Percentiles rank a stretch among this genome's conserved stretches.
Evolutionary conservation across 2,113 vertebrate genomes (phyloP).

Genomic region (Triplophysa rosa): DNA sequence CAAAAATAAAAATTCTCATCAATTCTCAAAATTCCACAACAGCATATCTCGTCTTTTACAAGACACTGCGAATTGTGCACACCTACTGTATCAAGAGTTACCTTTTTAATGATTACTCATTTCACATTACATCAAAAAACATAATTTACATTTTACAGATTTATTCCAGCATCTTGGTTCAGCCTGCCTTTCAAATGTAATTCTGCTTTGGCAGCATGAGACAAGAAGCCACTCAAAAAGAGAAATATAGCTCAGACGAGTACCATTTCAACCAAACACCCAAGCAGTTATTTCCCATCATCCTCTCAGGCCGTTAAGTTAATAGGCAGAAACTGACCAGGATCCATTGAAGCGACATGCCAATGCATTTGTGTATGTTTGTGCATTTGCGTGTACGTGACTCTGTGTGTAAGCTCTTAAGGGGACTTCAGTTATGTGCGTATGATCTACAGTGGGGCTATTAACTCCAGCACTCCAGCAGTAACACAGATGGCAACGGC

Average conservation of each 20-base stretch:
- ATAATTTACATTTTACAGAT: background rate
- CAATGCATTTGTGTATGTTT: background rate
- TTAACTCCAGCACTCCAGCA: constrained; percentile 55
- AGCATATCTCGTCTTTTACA: background rate
- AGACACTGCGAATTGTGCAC: no score
- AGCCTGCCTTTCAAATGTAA: background rate
- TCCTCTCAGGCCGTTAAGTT: background rate
- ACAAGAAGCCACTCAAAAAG: background rate
- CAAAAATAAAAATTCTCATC: no score
- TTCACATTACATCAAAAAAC: background rate
- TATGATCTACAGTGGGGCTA: constrained; percentile 60
- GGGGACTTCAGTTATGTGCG: constrained; percentile 58
- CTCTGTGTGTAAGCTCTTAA: constrained; percentile 24
- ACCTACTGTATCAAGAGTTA: no score
- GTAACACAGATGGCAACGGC: constrained; percentile 58
- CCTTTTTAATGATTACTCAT: no score
- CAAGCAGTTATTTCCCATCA: background rate
- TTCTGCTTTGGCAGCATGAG: background rate
- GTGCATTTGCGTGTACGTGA: background rate
- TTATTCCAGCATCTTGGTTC: background rate
- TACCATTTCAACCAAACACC: background rate
- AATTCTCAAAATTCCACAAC: background rate
- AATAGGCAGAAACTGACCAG: background rate
- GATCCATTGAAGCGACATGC: background rate
- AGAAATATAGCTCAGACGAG: background rate